Base-by-base conservation (phyloP, 2,797 vertebrate species). In the Bradypodion pumilum region DNA sequence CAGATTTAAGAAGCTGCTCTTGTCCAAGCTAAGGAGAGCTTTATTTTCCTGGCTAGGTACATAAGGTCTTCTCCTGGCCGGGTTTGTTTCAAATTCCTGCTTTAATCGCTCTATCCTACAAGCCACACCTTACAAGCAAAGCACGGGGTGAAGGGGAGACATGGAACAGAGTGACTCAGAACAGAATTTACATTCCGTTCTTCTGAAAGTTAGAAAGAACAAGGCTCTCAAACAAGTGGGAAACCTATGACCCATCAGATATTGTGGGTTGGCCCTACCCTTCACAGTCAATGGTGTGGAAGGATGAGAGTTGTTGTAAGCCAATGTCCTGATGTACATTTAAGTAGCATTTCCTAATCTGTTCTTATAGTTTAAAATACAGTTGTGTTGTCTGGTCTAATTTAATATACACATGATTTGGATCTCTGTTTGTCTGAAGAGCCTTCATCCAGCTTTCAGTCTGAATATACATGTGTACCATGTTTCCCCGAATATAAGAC, bases 391-490 rank as follows among this genome's bases (percentile, higher is more conserved):
- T 46, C 78, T 76, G 35, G 29, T 2, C 40, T 63, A 73, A 77
- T 80, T 62, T 66, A 86, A 87, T 88, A 83, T 77, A 92, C 75
- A 15, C 0, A 35, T 83, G 15, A 0, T 27, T 52, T 78, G 59
- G 81, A 78, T 56, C n/a, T 27, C 1, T 74, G 88, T 86, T 69
- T 19, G 12, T 84, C 88, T 85, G 52, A 82, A 90, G 75, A 15
- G 13, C 68, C 59, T 84, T 84, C 80, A 89, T 92, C 90, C 91
- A 92, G 91, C 16, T 77, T 79, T 85, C 70, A 37, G 29, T 40
- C 25, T 7, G 49, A 69, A 80, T 37, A 37, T 37, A n/a, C n/a
- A n/a, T n/a, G n/a, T n/a, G n/a, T n/a, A n/a, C n/a, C n/a, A n/a
- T n/a, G n/a, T n/a, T n/a, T n/a, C n/a, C n/a, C n/a, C n/a, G n/a